These are phyloP conservation scores for Lobophora halterata DNA, from an alignment of 2,888 invertebrate species.

Conservation along the genomic window DNA sequence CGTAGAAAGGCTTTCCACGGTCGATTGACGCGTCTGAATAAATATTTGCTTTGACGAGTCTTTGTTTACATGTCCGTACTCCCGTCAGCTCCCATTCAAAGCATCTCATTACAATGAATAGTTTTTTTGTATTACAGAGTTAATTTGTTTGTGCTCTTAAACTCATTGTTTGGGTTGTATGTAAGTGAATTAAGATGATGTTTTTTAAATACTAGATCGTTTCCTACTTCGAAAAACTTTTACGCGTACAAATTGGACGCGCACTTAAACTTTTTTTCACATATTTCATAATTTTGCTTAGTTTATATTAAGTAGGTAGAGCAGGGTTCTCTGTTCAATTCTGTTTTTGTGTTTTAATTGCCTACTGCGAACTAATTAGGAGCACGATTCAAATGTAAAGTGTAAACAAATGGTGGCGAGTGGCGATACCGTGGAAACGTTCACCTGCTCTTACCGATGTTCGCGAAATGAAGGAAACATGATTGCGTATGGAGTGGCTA, in stretches of 20 bases:
- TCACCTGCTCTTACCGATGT: slow-evolving; percentile 23
- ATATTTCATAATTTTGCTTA: too few relatives aligned
- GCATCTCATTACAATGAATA: slow-evolving; percentile 13
- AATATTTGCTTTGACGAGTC: slow-evolving; percentile 27
- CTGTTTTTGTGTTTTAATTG: background rate
- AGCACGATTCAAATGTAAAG: slow-evolving; percentile 37
- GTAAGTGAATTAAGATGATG: slow-evolving; percentile 1
- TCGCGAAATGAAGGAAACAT: slow-evolving; percentile 39
- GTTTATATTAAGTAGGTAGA: too few relatives aligned
- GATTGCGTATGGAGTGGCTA: slow-evolving; percentile 46
- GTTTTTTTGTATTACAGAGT: slow-evolving; percentile 13
- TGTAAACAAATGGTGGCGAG: slow-evolving; percentile 40
- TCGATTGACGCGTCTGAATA: slow-evolving; percentile 27
- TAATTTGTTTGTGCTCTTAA: slow-evolving; percentile 8
- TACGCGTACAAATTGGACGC: too few relatives aligned
- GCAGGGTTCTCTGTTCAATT: background rate
- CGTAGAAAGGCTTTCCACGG: slow-evolving; percentile 21
- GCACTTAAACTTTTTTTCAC: too few relatives aligned
- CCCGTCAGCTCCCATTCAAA: slow-evolving; percentile 13
- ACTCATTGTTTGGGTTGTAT: slow-evolving; percentile 1
- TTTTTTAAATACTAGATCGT: too few relatives aligned
- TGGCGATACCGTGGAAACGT: slow-evolving; percentile 19
- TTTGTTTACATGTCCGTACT: slow-evolving; percentile 17
- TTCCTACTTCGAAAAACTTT: too few relatives aligned
- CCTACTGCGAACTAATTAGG: slow-evolving; percentile 32